Percentiles rank a stretch among this genome's conserved stretches.
Conservation (phyloP, 2,888 invertebrate genomes). For the Pammene fasciana region DNA sequence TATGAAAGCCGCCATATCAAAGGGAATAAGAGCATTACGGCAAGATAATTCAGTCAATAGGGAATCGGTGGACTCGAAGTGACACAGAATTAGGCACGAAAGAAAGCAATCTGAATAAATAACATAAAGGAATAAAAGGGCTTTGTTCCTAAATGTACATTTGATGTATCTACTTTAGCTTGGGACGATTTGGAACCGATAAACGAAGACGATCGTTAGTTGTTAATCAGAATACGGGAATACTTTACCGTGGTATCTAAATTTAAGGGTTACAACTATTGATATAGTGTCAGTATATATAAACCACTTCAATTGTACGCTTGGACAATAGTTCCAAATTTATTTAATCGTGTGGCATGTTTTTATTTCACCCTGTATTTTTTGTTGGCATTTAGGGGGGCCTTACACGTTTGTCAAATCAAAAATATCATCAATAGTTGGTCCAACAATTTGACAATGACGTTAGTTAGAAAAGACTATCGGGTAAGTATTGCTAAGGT, state of each 20-base stretch:
- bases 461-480: no score
- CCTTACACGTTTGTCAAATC: no score
- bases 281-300: no score
- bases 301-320: no score
- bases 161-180: not conserved
- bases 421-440: no score
- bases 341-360: no score
- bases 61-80: constrained; percentile 20
- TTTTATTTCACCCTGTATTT: no score
- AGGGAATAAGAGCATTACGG: constrained; percentile 7
- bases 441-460: no score
- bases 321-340: no score
- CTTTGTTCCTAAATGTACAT: not conserved
- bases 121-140: constrained; percentile 18
- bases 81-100: constrained; percentile 25
- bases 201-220: not conserved
- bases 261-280: no score
- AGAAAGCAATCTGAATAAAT: constrained; percentile 33
- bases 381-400: no score
- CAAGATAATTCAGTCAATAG: constrained; percentile 26
- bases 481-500: no score
- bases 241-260: not conserved
- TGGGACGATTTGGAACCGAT: not conserved
- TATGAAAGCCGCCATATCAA: constrained; percentile 5
- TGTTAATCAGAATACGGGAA: not conserved